Percentiles rank a stretch among this genome's conserved stretches.
Evolutionary conservation across 2,797 vertebrate genomes (phyloP).

Genomic region (Tiaroga cobitis): DNA sequence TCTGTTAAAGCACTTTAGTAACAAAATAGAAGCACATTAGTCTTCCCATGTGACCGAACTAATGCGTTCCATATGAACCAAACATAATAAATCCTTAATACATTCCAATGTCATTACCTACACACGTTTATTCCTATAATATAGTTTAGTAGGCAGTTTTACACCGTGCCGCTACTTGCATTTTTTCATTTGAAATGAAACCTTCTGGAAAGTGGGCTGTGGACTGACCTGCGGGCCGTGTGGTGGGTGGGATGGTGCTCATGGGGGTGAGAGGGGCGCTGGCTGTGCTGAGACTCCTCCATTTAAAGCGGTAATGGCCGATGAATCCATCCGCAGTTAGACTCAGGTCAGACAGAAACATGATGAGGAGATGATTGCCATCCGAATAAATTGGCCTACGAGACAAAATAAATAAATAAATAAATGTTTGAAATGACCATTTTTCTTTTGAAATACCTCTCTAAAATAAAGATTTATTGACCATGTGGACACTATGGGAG

Average conservation of each 20-base stretch:
- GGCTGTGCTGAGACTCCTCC: slow-evolving; percentile 77
- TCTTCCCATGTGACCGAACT: slow-evolving; percentile 10
- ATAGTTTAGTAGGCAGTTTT: slow-evolving; percentile 46
- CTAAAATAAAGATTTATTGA: slow-evolving; percentile 6
- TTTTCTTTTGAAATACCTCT: not conserved
- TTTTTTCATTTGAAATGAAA: slow-evolving; percentile 35
- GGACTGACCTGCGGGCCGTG: slow-evolving; percentile 59
- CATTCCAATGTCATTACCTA: slow-evolving; percentile 39
- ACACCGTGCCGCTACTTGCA: slow-evolving; percentile 37
- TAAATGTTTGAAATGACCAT: not conserved
- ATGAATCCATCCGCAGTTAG: slow-evolving; percentile 89
- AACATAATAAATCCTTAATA: slow-evolving; percentile 33
- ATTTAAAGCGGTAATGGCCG: slow-evolving; percentile 84
- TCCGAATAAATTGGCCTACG: slow-evolving; percentile 85
- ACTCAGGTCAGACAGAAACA: slow-evolving; percentile 88
- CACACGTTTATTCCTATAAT: slow-evolving; percentile 34
- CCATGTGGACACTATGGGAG: too few species aligned
- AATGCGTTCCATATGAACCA: slow-evolving; percentile 29
- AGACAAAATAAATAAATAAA: slow-evolving; percentile 43
- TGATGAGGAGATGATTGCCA: slow-evolving; percentile 82
- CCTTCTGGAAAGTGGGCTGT: not conserved
- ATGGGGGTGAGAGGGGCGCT: slow-evolving; percentile 66
- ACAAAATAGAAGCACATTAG: slow-evolving; percentile 21
- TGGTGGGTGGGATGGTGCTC: slow-evolving; percentile 62
- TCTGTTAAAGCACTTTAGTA: slow-evolving; percentile 34